Evolutionary conservation across 1,140 invertebrate species (phyloP).

Genomic region (Hestina assimilis): DNA sequence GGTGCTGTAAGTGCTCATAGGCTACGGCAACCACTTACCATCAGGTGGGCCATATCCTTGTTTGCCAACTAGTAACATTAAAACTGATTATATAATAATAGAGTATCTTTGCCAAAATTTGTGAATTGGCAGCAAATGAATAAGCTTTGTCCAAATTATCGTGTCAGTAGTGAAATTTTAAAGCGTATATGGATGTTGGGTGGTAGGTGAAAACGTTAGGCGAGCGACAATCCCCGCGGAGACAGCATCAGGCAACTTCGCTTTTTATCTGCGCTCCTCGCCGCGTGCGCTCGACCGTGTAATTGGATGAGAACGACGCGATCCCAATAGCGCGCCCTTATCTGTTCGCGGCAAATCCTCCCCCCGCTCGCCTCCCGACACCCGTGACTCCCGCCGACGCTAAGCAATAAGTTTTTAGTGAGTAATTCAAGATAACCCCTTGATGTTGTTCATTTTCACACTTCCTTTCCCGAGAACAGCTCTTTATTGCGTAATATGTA

Average conservation of each 20-base stretch:
- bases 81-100: too few species aligned
- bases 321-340: slow-evolving; percentile 76
- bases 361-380: slow-evolving; percentile 36
- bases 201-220: slow-evolving; percentile 70
- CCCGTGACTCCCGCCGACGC: slow-evolving; percentile 38
- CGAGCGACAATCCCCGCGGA: slow-evolving; percentile 72
- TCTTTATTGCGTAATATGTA: slow-evolving; percentile 78
- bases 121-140: neutral
- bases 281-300: slow-evolving; percentile 73
- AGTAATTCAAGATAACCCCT: slow-evolving; percentile 78
- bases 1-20: too few species aligned
- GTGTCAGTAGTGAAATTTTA: neutral
- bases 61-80: too few species aligned
- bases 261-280: slow-evolving; percentile 66
- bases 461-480: slow-evolving; percentile 78
- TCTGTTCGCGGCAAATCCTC: slow-evolving; percentile 74
- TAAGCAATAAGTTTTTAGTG: slow-evolving; percentile 77
- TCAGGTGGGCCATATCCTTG: too few species aligned
- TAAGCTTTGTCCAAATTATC: neutral
- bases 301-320: slow-evolving; percentile 78
- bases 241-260: slow-evolving; percentile 61
- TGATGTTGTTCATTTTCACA: slow-evolving; percentile 78
- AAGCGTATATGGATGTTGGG: slow-evolving; percentile 33
- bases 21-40: too few species aligned
- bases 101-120: too few species aligned